Base-by-base conservation (phyloP, 2,113 vertebrate genomes). In the Scartelaos histophorus region DNA sequence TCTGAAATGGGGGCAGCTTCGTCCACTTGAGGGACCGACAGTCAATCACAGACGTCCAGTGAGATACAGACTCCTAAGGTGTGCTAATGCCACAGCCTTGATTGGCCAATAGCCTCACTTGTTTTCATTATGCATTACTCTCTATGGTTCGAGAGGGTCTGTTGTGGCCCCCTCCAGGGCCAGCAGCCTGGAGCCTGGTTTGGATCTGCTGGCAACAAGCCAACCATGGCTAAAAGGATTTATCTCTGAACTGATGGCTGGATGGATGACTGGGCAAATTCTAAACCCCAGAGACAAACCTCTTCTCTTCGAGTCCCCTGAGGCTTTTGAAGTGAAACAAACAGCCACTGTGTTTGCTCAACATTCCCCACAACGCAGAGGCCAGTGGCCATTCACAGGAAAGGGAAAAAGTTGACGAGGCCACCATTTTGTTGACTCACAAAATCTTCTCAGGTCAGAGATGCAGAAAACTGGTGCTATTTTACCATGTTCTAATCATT, bases 381-480 rank as follows among this genome's bases (percentile, higher is more conserved):
- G 85, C 80, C n/a, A 73, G 73, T 69, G 71, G 79, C 86, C 87
- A 82, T 90, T 88, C 25, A 82, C 77, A 34, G 58, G 87, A 94
- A 94, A 92, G 90, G 92, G 93, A 94, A 93, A 88, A 86, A 81
- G 88, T 80, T 82, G 75, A 82, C 84, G 71, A 87, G 69, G 79
- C 78, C 67, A 86, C 89, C 80, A 83, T 86, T 85, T 88, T 82
- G 83, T 93, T 89, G 88, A 90, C 88, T 91, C 81, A 81, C 74
- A 90, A 79, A 90, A 82, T 70, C 76, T 93, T 94, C 93, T 94
- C 92, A 94, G 92, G 91, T 93, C 90, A 91, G 92, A 93, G 90
- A 94, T 93, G 85, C 90, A 82, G 73, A 87, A 90, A 90, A 92
- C 83, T 91, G 94, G 94, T 95, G 94, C 94, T 95, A 94, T 85